Conservation (phyloP, 2,888 invertebrate species). For the Corythucha ciliata region DNA sequence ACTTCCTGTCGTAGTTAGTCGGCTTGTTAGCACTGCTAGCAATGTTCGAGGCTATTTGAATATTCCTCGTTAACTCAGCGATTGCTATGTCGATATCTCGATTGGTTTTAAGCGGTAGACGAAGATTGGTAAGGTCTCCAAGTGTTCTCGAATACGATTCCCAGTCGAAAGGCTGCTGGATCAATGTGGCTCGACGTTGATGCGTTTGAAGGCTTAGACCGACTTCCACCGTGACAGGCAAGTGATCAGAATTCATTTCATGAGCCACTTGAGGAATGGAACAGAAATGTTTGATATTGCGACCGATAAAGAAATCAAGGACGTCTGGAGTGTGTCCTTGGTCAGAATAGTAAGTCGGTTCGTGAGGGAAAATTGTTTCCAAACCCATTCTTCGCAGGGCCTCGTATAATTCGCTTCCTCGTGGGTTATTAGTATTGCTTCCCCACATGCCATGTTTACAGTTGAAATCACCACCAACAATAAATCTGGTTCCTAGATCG, state of each 20-base stretch:
- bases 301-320: constrained; percentile 9
- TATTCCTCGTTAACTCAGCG: constrained; percentile 3
- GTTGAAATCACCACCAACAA: constrained; percentile 12
- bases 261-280: neutral
- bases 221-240: constrained; percentile 11
- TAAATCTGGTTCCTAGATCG: neutral
- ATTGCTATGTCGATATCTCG: constrained; percentile 13
- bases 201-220: constrained; percentile 2
- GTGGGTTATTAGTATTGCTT: neutral
- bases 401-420: neutral
- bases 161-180: constrained; percentile 13
- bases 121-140: constrained; percentile 3
- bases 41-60: neutral
- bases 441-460: constrained; percentile 2
- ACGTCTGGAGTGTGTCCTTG: constrained; percentile 7
- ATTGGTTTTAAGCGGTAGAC: neutral
- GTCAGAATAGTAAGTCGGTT: constrained; percentile 12
- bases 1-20: no score
- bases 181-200: neutral
- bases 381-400: constrained; percentile 2
- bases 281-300: neutral
- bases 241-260: constrained; percentile 10
- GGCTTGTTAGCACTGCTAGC: neutral
- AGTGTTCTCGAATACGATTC: constrained; percentile 2
- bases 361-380: constrained; percentile 1